Conservation (phyloP, 1,140 invertebrate genomes). For the Calosoma granatense region DNA sequence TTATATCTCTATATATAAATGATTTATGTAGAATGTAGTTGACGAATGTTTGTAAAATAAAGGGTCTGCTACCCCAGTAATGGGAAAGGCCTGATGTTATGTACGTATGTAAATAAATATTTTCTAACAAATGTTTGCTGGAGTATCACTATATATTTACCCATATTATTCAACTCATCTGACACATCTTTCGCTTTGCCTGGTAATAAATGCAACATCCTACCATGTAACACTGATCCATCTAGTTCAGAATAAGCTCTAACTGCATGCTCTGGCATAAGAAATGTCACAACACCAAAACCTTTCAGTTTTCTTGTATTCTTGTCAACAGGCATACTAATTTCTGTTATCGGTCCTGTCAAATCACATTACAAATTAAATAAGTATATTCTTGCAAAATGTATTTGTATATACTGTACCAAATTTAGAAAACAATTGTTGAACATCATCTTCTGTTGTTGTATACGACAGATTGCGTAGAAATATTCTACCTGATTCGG, state of each 20-base stretch:
- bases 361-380: constrained; percentile 13
- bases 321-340: constrained; percentile 82
- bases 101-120: no score
- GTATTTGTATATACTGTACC: constrained; percentile 59
- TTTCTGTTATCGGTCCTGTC: constrained; percentile 75
- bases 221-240: constrained; percentile 79
- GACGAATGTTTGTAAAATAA: no score
- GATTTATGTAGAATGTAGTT: no score
- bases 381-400: constrained; percentile 9
- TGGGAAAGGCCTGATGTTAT: no score
- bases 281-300: constrained; percentile 85
- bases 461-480: constrained; percentile 88
- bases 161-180: constrained; percentile 43
- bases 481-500: constrained; percentile 89
- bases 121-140: no score
- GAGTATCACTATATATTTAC: no score
- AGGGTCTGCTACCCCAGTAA: no score
- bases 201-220: constrained; percentile 89
- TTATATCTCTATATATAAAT: no score
- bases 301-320: constrained; percentile 81
- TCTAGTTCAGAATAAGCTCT: constrained; percentile 82
- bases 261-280: constrained; percentile 93
- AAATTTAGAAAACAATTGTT: constrained; percentile 75
- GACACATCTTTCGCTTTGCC: constrained; percentile 58
- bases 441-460: constrained; percentile 79